Base-by-base conservation (phyloP, 2,113 vertebrate genomes). In the Sylvia atricapilla region DNA sequence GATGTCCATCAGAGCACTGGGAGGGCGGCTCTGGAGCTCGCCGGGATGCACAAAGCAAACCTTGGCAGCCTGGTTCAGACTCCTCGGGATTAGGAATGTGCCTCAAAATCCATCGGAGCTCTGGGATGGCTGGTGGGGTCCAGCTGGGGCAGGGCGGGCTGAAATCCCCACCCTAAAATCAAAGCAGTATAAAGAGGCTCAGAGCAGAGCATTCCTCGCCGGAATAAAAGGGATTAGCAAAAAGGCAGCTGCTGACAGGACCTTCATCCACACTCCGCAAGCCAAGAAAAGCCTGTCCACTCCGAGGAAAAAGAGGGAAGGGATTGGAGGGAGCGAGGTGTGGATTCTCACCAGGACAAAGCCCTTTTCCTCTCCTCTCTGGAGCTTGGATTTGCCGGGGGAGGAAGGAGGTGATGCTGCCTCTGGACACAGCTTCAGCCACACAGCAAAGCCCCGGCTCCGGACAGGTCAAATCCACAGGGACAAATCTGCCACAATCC, bases 231-330 rank as follows among this genome's bases (percentile, higher is more conserved):
- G 87, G 94, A 95, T 95, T 94, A 96, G 76, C 79, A 69, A 69
- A 66, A 23, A 92, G 70, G 47, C 72, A 84, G 83, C 2, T 93
- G 96, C 84, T 94, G 93, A 95, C 91, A 95, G 85, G 84, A 95
- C 70, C 70, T 91, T 89, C 68, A 93, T 75, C 77, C 89, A 33
- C 19, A 11, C 50, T 46, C 78, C 1, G 11, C 6, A 25, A 84
- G 94, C 91, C 94, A 94, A 94, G 91, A 69, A 56, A 17, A 1
- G 9, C 31, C 67, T 5, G 24, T 64, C 53, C 84, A n/a, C 87
- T 58, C 24, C n/a, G 1, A 12, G 84, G 81, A 10, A 2, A 49
- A 66, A 15, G 31, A 44, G 50, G 67, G 69, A 66, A 25, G 70
- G 18, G 81, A 47, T 1, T 6, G 81, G 67, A 93, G 19, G 75